Evolutionary conservation across 2,888 invertebrate genomes (phyloP).

Genomic region (Lypha dubia): DNA sequence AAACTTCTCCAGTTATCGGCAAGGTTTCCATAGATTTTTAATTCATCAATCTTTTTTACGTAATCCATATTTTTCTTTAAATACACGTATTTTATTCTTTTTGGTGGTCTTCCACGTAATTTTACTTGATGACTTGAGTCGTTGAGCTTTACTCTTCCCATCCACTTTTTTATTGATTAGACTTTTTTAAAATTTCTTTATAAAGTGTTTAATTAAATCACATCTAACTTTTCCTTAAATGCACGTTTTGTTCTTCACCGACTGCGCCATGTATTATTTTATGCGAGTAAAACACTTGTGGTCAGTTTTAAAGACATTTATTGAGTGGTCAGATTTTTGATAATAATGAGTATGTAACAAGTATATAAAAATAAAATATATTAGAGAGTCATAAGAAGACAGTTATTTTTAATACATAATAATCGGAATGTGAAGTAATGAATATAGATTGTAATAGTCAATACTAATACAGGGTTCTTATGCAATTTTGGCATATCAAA

Average conservation of each 20-base stretch:
- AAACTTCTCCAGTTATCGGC: slow-evolving; percentile 73
- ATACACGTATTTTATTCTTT: slow-evolving; percentile 38
- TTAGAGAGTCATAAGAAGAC: no score
- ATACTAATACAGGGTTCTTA: no score
- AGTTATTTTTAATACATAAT: no score
- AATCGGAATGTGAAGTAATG: no score
- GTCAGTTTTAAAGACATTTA: no score
- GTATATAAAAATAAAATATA: no score
- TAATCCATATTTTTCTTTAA: slow-evolving; percentile 55
- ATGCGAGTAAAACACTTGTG: no score
- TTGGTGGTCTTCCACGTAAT: slow-evolving; percentile 62
- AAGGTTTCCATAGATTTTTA: slow-evolving; percentile 69
- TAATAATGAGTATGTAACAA: no score
- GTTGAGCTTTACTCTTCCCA: slow-evolving; percentile 10
- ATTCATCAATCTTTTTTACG: slow-evolving; percentile 61
- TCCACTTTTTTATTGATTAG: background rate
- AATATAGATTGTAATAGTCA: no score
- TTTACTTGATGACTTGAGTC: slow-evolving; percentile 3
- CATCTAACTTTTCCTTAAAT: background rate
- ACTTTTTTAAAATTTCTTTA: background rate
- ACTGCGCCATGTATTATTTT: slow-evolving; percentile 19
- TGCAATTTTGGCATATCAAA: no score
- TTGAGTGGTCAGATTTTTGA: no score
- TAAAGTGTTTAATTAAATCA: background rate
- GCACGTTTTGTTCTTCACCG: background rate